Evolutionary conservation across 2,113 vertebrate species (phyloP).

Genomic region (Indicator maculatus): DNA sequence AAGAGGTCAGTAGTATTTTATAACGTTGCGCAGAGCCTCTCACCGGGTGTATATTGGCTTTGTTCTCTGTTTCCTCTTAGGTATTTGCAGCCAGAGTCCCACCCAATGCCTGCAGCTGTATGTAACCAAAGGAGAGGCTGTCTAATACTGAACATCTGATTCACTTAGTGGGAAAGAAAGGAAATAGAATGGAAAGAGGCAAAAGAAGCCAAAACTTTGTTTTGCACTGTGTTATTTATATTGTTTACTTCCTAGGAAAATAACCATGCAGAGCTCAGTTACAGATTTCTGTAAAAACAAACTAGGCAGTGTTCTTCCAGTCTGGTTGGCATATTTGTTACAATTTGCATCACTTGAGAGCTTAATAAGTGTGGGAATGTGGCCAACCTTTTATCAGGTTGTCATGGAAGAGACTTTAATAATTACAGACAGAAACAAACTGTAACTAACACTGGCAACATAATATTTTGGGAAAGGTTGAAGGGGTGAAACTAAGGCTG

Average conservation of each 20-base stretch:
- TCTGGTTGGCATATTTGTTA: slow-evolving; percentile 51
- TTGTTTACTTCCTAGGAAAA: slow-evolving; percentile 45
- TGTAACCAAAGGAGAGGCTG: slow-evolving; percentile 37
- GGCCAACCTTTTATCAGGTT: slow-evolving; percentile 63
- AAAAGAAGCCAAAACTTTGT: slow-evolving; percentile 34
- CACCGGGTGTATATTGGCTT: neutral
- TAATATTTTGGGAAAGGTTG: slow-evolving; percentile 65
- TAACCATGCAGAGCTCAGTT: neutral
- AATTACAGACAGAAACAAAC: slow-evolving; percentile 67
- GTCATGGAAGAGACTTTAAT: slow-evolving; percentile 58
- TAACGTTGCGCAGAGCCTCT: slow-evolving; percentile 2
- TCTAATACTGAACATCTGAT: slow-evolving; percentile 43
- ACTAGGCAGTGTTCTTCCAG: neutral
- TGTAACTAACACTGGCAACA: slow-evolving; percentile 62
- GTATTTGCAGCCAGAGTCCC: slow-evolving; percentile 52
- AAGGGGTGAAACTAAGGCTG: slow-evolving; percentile 45
- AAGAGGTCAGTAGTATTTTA: slow-evolving; percentile 54
- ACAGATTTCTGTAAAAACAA: slow-evolving; percentile 41
- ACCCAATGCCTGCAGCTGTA: slow-evolving; percentile 61
- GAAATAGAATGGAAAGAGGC: slow-evolving; percentile 20
- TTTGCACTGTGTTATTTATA: slow-evolving; percentile 43
- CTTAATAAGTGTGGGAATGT: slow-evolving; percentile 47
- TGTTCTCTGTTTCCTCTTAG: slow-evolving; percentile 57
- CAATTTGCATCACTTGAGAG: slow-evolving; percentile 58
- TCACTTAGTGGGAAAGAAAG: slow-evolving; percentile 10